Percentiles rank a stretch among this genome's conserved stretches.
Evolutionary conservation across 2,797 vertebrate genomes (phyloP).

Genomic region (Myotis findleyi): DNA sequence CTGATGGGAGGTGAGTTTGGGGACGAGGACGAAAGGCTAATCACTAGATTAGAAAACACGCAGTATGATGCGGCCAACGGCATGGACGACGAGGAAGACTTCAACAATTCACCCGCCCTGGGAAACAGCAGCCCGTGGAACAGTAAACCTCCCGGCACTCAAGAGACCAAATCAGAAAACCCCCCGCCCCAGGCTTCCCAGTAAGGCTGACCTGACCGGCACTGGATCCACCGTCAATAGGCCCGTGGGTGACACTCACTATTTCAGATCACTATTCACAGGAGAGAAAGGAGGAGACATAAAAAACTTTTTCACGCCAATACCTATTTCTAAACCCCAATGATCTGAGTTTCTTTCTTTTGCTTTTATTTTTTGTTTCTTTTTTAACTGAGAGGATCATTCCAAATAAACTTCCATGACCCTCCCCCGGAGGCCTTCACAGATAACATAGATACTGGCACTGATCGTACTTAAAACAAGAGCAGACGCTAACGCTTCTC

Average conservation of each 20-base stretch:
- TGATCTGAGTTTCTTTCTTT: constrained; percentile 79
- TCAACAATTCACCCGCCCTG: constrained; percentile 96
- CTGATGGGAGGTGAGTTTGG: constrained; percentile 99
- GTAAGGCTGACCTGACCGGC: constrained; percentile 84
- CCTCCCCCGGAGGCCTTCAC: constrained; percentile 81
- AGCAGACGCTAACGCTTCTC: constrained; percentile 76
- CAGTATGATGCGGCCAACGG: constrained; percentile 99
- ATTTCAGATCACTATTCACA: constrained; percentile 76
- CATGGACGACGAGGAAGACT: constrained; percentile 99
- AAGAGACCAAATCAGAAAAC: constrained; percentile 97
- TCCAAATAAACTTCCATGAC: constrained; percentile 79
- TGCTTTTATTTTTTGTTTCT: constrained; percentile 67
- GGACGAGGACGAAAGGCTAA: constrained; percentile 99
- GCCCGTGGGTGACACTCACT: constrained; percentile 73
- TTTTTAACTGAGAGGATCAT: constrained; percentile 83
- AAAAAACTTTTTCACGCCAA: constrained; percentile 78
- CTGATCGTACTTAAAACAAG: constrained; percentile 80
- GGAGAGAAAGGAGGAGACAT: constrained; percentile 59
- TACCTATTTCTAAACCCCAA: constrained; percentile 85
- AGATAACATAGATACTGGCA: constrained; percentile 82
- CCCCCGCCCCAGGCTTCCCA: constrained; percentile 96
- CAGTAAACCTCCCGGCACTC: constrained; percentile 94
- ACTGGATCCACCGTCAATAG: constrained; percentile 48
- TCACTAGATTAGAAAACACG: constrained; percentile 99
- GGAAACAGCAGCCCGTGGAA: constrained; percentile 97